These are phyloP conservation scores for Philereme transversata DNA, from an alignment of 2,888 invertebrate genomes.

Conservation along the genomic window DNA sequence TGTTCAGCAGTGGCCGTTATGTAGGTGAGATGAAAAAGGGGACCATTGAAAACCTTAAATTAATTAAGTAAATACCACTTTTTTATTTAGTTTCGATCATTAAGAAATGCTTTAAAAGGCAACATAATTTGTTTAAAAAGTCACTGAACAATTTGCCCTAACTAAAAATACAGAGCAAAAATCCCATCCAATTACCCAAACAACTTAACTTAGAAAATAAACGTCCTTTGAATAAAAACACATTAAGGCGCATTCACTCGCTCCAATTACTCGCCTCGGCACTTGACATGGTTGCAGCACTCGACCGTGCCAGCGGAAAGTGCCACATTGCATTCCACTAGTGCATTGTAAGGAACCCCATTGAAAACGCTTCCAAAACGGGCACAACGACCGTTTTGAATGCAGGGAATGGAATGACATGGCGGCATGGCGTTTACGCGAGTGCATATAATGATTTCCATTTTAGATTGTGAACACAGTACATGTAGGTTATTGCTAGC, in stretches of 20 bases:
- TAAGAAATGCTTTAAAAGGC: too few species aligned
- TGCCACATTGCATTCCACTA: constrained; percentile 25
- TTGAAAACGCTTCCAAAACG: constrained; percentile 28
- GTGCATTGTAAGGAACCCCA: constrained; percentile 27
- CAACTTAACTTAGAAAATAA: constrained; percentile 19
- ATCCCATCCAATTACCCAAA: not conserved
- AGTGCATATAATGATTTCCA: constrained; percentile 1
- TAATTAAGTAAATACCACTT: too few species aligned
- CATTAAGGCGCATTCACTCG: constrained; percentile 32
- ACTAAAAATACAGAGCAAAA: too few species aligned
- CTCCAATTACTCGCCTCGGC: constrained; percentile 40
- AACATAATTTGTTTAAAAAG: too few species aligned
- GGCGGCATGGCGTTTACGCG: not conserved
- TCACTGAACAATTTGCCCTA: too few species aligned
- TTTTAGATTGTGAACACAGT: constrained; percentile 2
- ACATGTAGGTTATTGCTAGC: not conserved
- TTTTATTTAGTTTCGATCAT: too few species aligned
- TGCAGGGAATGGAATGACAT: constrained; percentile 19
- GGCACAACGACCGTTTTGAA: constrained; percentile 25
- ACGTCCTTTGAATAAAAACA: constrained; percentile 25
- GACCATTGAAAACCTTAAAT: too few species aligned
- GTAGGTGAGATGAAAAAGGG: too few species aligned
- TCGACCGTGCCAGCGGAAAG: constrained; percentile 29
- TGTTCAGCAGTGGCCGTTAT: too few species aligned
- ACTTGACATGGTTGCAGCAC: constrained; percentile 43